A percentile compares a stretch with the other conserved stretches of the same genome.
Evolutionary conservation across 2,888 invertebrate species (phyloP).

Genomic region (Pseudanteris insignis): DNA sequence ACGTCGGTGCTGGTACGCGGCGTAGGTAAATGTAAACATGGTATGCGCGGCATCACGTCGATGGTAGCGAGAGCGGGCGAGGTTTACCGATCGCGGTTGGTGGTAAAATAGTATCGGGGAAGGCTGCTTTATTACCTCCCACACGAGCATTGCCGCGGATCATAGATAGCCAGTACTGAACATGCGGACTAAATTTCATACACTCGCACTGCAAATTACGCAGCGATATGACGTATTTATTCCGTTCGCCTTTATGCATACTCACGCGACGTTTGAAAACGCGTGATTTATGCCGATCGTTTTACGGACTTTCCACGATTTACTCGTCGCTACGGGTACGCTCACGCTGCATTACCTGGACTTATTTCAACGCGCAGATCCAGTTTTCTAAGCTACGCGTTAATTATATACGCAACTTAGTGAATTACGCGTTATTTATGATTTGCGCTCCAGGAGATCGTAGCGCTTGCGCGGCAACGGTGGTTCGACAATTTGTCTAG

Average conservation of each 20-base stretch:
- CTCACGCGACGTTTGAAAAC: neutral
- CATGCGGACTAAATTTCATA: too few species aligned
- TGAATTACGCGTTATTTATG: too few species aligned
- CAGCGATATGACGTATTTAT: conserved; percentile 27
- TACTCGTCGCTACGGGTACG: conserved; percentile 9
- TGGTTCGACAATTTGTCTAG: too few species aligned
- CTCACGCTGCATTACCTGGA: neutral
- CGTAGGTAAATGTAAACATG: conserved; percentile 38
- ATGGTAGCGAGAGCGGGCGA: conserved; percentile 40
- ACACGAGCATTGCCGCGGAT: too few species aligned
- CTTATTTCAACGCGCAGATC: neutral
- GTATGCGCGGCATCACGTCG: conserved; percentile 24
- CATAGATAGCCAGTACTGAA: conserved; percentile 51
- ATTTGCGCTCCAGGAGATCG: too few species aligned
- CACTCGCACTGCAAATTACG: conserved; percentile 24
- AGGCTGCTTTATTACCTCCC: conserved; percentile 51
- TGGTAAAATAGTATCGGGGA: conserved; percentile 46
- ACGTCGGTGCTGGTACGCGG: conserved; percentile 40
- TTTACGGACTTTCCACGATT: conserved; percentile 24
- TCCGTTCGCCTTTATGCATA: conserved; percentile 18
- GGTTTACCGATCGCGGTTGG: conserved; percentile 48
- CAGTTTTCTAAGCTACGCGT: too few species aligned
- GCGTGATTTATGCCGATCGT: conserved; percentile 17
- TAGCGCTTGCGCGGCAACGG: too few species aligned
- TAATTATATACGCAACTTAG: too few species aligned